A percentile compares a stretch with the other conserved stretches of the same genome.
Conservation (phyloP, 2,113 vertebrate species). For the Xyrauchen texanus region DNA sequence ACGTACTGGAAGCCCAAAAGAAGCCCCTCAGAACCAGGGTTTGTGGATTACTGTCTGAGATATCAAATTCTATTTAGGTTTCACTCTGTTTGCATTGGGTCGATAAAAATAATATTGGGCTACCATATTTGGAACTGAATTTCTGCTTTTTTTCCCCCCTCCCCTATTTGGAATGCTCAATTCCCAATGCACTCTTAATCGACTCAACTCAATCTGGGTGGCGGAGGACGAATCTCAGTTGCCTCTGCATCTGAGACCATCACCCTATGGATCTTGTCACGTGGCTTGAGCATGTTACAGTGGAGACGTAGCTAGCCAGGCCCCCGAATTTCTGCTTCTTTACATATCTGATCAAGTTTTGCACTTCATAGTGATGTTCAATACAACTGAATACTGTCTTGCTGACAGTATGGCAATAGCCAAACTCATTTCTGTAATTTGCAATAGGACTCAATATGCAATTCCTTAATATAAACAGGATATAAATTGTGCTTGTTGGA, state of each 20-base stretch:
- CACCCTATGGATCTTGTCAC: no score
- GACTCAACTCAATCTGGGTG: no score
- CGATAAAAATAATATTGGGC: neutral
- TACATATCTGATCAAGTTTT: neutral
- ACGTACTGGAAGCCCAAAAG: neutral
- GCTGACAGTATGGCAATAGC: neutral
- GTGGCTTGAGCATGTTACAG: no score
- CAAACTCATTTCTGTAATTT: neutral
- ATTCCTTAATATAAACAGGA: neutral
- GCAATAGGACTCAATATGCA: neutral
- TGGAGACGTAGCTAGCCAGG: no score
- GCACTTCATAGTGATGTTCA: neutral
- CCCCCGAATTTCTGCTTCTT: neutral
- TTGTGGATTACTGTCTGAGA: neutral
- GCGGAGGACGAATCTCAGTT: no score
- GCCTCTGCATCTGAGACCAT: no score
- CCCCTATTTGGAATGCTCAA: no score
- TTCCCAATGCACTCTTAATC: no score
- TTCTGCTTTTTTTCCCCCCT: no score
- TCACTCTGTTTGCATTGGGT: neutral
- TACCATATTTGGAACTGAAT: neutral
- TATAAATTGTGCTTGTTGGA: neutral
- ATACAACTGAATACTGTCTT: neutral
- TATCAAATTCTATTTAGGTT: neutral
- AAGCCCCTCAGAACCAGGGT: neutral